Base-by-base conservation (phyloP, 1,140 invertebrate species). In the Trypoxylus dichotomus region DNA sequence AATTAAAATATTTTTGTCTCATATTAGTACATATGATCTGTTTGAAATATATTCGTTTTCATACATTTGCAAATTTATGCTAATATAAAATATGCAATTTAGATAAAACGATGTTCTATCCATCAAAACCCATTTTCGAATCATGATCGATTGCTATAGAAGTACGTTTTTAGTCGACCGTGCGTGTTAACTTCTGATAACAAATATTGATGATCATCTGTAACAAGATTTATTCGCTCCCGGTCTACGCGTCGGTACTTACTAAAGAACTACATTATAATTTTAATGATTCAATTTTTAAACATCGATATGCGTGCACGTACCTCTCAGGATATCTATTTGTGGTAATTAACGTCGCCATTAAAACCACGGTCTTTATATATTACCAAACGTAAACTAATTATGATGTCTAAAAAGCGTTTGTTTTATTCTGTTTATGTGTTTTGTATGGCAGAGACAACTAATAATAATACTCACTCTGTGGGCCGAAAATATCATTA, bases 251-350 rank as follows among this genome's bases (percentile, higher is more conserved):
- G 19, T 15, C 27, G 60, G 21, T 68, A 29, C 21, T 15, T 29
- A 29, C 11, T 68, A 68, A 68, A 68, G 60, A 68, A 25, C 21
- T 29, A 68, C 21, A 27, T 68, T 68, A 68, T 24, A 21, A 68
- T 68, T 68, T 63, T 68, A 68, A 68, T 27, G 60, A 68, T 27
- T 68, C 60, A 68, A 68, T 68, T 24, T 68, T 68, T 68, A 68
- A 68, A 68, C 60, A 29, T 68, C 60, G 19, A 68, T 8, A 24
- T 68, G 27, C 11, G 24, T 13, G 24, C 24, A 13, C 19, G 60
- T 68, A 68, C 24, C 24, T 8, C 13, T 1, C 13, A 68, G 60
- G 24, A 68, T 68, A 29, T 29, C 24, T 68, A 68, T 68, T 68
- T 68, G 60, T 68, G 60, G 24, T 68, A 68, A 68, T 68, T 68